Percentiles rank a stretch among this genome's conserved stretches.
Conservation (phyloP, 2,797 vertebrate species). For the Liparis tanakae region DNA sequence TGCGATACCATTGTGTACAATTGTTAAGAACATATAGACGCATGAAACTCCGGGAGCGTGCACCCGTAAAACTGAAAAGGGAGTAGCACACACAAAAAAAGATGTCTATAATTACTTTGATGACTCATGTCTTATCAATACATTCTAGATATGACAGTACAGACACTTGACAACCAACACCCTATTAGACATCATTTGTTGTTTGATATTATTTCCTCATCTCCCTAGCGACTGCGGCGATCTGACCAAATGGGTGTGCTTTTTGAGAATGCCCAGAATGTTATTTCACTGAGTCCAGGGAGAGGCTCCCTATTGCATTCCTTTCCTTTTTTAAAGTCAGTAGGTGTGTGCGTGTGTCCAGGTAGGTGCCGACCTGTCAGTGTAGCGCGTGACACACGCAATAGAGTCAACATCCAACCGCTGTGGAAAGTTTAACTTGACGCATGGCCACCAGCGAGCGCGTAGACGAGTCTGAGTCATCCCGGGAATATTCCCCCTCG, state of each 20-base stretch:
- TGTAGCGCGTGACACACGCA: constrained; percentile 42
- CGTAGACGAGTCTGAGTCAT: constrained; percentile 69
- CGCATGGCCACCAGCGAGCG: constrained; percentile 44
- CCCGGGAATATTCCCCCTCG: constrained; percentile 65
- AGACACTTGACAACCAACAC: constrained; percentile 57
- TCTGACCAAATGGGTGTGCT: constrained; percentile 61
- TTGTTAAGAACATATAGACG: constrained; percentile 5
- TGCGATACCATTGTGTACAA: background rate
- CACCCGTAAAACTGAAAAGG: constrained; percentile 28
- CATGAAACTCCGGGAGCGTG: background rate
- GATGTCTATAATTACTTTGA: constrained; percentile 36
- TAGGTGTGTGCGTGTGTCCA: constrained; percentile 74
- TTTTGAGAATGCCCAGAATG: constrained; percentile 63
- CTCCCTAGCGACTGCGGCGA: constrained; percentile 62
- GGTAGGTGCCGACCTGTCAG: constrained; percentile 54
- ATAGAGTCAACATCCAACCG: constrained; percentile 25
- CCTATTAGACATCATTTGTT: constrained; percentile 55
- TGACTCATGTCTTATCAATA: constrained; percentile 44
- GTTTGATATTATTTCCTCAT: constrained; percentile 62
- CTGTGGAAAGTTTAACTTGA: constrained; percentile 55
- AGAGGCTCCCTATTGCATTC: constrained; percentile 63
- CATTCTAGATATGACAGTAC: constrained; percentile 4
- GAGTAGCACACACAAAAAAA: constrained; percentile 50
- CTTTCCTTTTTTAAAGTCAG: constrained; percentile 57
- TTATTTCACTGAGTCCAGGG: constrained; percentile 56